phyloP scores from a whole-genome alignment of 2,888 invertebrate species.

The Diploptera punctata region DNA sequence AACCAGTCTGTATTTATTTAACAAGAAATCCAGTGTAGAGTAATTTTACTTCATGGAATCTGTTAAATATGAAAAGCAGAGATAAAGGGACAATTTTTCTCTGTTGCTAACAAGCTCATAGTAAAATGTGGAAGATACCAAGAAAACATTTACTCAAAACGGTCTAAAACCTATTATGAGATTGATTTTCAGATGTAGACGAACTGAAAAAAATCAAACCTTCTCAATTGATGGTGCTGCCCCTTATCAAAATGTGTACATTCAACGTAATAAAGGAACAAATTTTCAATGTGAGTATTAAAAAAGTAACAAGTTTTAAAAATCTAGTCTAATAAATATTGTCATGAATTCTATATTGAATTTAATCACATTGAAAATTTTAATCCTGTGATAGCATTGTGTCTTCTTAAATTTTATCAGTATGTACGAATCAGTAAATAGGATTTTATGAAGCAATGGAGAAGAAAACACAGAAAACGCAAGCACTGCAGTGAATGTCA shows the following conservation, averaged over 20 bases:
- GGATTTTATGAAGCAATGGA: too few species aligned
- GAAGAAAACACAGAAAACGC: too few species aligned
- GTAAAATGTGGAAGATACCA: not conserved
- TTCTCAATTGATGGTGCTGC: not conserved
- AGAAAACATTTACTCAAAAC: not conserved
- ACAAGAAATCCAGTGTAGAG: not conserved
- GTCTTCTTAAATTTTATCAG: not conserved
- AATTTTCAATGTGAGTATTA: not conserved
- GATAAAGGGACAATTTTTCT: not conserved
- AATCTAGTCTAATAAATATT: not conserved
- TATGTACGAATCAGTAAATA: not conserved
- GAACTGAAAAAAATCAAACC: not conserved
- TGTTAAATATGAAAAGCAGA: not conserved
- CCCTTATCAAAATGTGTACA: not conserved
- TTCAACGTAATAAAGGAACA: not conserved
- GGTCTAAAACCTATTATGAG: not conserved
- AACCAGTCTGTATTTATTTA: conserved; percentile 2
- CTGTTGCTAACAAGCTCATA: not conserved
- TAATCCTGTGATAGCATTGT: not conserved
- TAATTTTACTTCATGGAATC: not conserved
- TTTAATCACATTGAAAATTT: not conserved
- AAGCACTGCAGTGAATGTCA: too few species aligned
- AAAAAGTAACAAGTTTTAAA: not conserved
- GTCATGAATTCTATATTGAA: not conserved
- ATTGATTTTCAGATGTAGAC: too few species aligned